Percentiles rank a stretch among this genome's conserved stretches.
These are phyloP conservation scores for Campylorhamphus procurvoides DNA, from an alignment of 2,113 vertebrate species.

Conservation along the genomic window DNA sequence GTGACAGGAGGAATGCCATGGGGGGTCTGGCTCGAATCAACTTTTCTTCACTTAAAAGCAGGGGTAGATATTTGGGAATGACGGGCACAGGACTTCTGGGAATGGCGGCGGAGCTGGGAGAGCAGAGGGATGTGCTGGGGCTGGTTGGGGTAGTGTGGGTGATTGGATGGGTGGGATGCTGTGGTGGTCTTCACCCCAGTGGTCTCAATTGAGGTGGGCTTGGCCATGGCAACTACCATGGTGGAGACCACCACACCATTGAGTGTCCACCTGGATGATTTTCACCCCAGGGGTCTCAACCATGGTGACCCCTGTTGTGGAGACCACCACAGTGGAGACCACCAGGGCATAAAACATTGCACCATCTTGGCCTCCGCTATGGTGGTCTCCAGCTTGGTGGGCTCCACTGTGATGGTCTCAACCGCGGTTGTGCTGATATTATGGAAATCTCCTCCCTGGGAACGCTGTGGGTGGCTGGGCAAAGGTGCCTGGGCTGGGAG, in stretches of 20 bases:
- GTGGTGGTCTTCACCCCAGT: not conserved
- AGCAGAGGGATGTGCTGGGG: not conserved
- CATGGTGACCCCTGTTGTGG: fast-evolving
- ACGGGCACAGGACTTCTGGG: not conserved
- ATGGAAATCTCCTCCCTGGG: fast-evolving
- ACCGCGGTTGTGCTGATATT: fast-evolving
- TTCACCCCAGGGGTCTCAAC: fast-evolving
- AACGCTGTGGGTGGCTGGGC: not conserved
- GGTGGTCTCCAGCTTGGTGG: not conserved
- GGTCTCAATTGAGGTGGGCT: not conserved
- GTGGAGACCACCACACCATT: not conserved
- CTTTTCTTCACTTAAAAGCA: not conserved
- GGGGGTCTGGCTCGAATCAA: not conserved
- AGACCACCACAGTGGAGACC: not conserved
- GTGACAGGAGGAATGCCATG: not conserved
- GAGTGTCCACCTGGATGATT: not conserved
- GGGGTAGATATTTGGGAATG: not conserved
- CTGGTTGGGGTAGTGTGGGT: not conserved
- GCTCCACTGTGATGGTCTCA: not conserved
- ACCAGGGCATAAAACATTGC: not conserved
- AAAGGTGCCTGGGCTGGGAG: not conserved
- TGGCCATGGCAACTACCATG: not conserved
- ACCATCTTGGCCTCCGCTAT: not conserved
- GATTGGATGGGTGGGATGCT: not conserved
- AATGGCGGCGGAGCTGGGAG: fast-evolving